Evolutionary conservation across 2,888 invertebrate genomes (phyloP), one percentile per base, ranked within the genome.

Genomic region (Drosophila falleni): DNA sequence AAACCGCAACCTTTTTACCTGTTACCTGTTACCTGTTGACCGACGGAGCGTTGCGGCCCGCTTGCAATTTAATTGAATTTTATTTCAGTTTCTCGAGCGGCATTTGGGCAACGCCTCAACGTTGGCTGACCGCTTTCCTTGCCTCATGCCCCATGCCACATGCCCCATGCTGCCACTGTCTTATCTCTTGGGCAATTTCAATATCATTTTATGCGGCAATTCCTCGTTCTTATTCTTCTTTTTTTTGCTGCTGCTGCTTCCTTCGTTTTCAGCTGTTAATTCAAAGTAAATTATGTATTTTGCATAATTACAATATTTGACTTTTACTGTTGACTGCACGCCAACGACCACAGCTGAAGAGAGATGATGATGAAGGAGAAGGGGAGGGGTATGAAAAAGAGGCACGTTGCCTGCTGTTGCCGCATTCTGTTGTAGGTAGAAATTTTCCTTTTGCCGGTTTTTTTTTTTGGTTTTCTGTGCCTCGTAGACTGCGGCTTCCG

Each of bases 261-360:
- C 65, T 71, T 77, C 64, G 53, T 74, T 81, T 87, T 87, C 84
- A 85, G 84, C 84, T 85, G 87, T 84, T 85, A 84, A 87, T 87
- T 85, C 87, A 85, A 87, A 85, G 87, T 82, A 85, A 85, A 85
- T 85, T 87, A 87, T 85, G 87, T 85, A 85, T 85, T 85, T 87
- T 87, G 85, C 87, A 85, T 85, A 85, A 85, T 85, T 85, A 85
- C 78, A 87, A 82, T 85, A 85, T 85, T 85, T 87, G 85, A 87
- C 85, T 85, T 84, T 85, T 87, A 80, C 85, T 87, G 87, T 84
- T 87, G 87, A 81, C 87, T 84, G 84, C 84, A 72, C 79, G 87
- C 74, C 74, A 71, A 33, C 51, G 41, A 47, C 56, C 39, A 54
- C 54, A 41, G 54, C 10, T 23, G 5, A 35, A 35, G 10, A 26